Percentiles rank a stretch among this genome's conserved stretches.
Evolutionary conservation across 2,113 vertebrate species (phyloP).

Genomic region (Sardina pilchardus): DNA sequence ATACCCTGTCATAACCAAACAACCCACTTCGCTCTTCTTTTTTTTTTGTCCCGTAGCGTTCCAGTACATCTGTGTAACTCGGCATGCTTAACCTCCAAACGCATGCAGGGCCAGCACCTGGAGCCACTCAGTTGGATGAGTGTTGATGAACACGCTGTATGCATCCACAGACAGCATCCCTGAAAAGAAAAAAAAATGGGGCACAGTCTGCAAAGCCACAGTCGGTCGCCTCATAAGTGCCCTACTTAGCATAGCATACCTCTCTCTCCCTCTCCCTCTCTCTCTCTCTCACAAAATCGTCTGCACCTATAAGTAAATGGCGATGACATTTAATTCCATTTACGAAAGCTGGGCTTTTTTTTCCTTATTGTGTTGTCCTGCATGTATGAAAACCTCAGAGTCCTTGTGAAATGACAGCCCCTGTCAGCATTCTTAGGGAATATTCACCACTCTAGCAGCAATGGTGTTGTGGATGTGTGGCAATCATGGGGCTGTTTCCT

Average conservation of each 20-base stretch:
- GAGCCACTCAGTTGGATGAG: background rate
- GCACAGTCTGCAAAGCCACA: background rate
- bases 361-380: background rate
- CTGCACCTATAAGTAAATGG: background rate
- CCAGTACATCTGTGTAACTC: background rate
- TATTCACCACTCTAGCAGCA: background rate
- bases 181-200: background rate
- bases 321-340: background rate
- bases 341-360: background rate
- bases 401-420: background rate
- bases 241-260: background rate
- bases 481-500: constrained; percentile 35
- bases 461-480: constrained; percentile 1
- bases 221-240: background rate
- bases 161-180: background rate
- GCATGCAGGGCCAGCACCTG: background rate
- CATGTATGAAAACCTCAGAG: background rate
- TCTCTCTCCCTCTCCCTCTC: background rate
- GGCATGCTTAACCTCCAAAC: background rate
- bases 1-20: background rate
- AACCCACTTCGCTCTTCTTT: background rate
- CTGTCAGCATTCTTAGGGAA: background rate
- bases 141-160: background rate
- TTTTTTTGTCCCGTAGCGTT: background rate
- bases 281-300: too few relatives aligned